Evolutionary conservation across 2,888 invertebrate species (phyloP).

Genomic region (Ischnus inquisitorius): DNA sequence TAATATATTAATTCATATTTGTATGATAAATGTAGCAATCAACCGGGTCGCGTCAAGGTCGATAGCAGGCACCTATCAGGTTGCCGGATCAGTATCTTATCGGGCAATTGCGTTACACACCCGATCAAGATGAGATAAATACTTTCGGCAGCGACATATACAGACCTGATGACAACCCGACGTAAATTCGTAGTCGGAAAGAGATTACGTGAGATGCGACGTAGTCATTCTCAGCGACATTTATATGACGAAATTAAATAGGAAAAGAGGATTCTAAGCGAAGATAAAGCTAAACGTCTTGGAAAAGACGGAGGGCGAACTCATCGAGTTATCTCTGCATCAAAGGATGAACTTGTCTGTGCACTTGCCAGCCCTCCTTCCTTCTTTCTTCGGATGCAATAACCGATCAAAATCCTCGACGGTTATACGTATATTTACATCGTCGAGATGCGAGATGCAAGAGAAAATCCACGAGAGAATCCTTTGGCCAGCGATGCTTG

Average conservation of each 20-base stretch:
- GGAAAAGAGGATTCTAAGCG: conserved; percentile 17
- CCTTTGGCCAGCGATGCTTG: conserved; percentile 84
- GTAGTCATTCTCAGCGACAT: neutral
- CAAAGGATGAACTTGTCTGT: conserved; percentile 57
- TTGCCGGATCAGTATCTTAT: too few relatives aligned
- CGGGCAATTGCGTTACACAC: too few relatives aligned
- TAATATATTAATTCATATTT: too few relatives aligned
- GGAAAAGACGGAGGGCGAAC: conserved; percentile 40
- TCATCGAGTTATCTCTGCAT: conserved; percentile 49
- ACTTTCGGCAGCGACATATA: neutral
- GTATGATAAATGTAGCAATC: too few relatives aligned
- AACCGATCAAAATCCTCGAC: conserved; percentile 76
- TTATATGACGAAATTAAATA: neutral
- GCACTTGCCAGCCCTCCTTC: conserved; percentile 4
- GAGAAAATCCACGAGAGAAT: conserved; percentile 74
- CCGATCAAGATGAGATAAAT: too few relatives aligned
- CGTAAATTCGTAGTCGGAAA: too few relatives aligned
- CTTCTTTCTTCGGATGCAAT: conserved; percentile 73
- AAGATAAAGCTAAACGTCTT: conserved; percentile 56
- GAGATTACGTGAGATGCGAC: neutral
- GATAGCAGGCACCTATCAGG: too few relatives aligned
- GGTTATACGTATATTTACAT: conserved; percentile 57
- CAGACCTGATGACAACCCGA: too few relatives aligned
- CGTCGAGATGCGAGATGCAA: conserved; percentile 21
- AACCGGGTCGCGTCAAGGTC: too few relatives aligned